Base-by-base conservation (phyloP, 2,113 vertebrate species). In the Epinephelus lanceolatus region DNA sequence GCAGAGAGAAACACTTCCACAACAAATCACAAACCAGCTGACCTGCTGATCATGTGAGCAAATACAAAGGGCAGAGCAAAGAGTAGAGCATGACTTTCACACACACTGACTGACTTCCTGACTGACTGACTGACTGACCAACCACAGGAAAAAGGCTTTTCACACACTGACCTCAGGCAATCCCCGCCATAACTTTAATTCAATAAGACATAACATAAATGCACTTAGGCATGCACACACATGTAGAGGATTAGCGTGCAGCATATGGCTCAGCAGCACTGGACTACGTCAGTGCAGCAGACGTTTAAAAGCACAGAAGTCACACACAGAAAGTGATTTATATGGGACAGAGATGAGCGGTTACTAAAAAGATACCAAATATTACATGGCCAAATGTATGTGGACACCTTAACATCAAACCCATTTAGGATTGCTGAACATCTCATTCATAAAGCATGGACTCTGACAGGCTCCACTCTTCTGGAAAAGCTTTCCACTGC, bases 121-220 rank as follows among this genome's bases (percentile, higher is more conserved):
- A 12, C 49, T 5, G 18, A 37, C 19, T 19, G 0, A 33, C n/a
- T 21, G 18, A 15, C 19, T 19, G 0, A 33, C n/a, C 21, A 33
- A 49, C 30, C 37, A 12, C 14, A 42, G 12, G 13, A 21, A 68
- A 69, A 69, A 23, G 25, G 72, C 69, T 71, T 75, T 69, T 66
- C 51, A 67, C 71, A 83, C 61, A 61, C 42, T 76, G 77, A 87
- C 92, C 79, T 77, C 76, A 57, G 86, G 89, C 88, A 33, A 81
- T 59, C 40, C n/a, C n/a, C 61, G 72, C 76, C 86, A 79, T 63
- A 76, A 68, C 76, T 71, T 56, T 88, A 84, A 94, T 87, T 72
- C 70, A 92, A 89, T 87, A 63, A 86, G 83, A 81, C 80, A 52
- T 63, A 69, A 80, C 82, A 71, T 76, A 80, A 74, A 83, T 68